Conservation (phyloP, 2,113 vertebrate species). For the Tursiops truncatus region DNA sequence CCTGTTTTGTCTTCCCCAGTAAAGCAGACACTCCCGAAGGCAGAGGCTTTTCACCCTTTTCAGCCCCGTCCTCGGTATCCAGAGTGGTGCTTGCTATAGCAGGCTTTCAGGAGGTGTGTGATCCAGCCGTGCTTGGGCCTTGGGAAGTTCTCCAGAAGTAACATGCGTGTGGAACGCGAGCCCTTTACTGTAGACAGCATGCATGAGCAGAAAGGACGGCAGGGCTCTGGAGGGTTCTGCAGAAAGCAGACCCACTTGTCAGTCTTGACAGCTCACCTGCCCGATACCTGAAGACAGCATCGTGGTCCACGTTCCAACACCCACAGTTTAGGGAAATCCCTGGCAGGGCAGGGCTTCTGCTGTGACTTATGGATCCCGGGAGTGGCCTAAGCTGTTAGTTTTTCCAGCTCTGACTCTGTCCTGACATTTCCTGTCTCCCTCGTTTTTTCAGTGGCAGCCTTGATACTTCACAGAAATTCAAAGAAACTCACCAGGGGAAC, state of each 20-base stretch:
- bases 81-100: accelerated
- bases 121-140: accelerated
- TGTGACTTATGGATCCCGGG: background rate
- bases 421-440: background rate
- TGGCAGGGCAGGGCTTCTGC: background rate
- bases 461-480: background rate
- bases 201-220: accelerated
- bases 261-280: background rate
- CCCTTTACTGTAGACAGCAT: background rate
- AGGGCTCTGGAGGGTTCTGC: background rate
- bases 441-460: background rate
- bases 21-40: background rate
- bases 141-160: background rate
- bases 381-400: background rate
- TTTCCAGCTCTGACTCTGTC: too few relatives aligned
- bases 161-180: background rate
- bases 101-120: background rate
- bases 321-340: background rate
- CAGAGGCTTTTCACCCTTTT: background rate
- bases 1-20: background rate
- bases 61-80: too few relatives aligned
- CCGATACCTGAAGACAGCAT: background rate
- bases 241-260: too few relatives aligned
- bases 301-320: too few relatives aligned
- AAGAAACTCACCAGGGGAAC: background rate